Base-by-base conservation (phyloP, 2,888 invertebrate genomes). In the Rhogogaster chlorosoma region DNA sequence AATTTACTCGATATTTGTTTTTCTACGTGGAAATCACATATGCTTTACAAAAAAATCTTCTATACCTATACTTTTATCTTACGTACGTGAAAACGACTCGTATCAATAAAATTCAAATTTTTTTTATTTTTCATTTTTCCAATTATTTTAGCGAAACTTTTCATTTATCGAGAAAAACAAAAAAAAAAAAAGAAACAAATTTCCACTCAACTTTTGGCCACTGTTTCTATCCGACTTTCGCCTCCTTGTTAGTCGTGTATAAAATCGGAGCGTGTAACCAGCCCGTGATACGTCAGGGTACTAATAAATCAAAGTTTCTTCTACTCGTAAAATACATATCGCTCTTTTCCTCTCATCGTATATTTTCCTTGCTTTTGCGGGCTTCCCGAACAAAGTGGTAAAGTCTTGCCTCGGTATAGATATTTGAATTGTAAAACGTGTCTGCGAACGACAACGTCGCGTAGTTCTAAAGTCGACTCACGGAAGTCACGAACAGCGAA, bases 371-470 rank as follows among this genome's bases (percentile, higher is more conserved):
- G 10, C 10, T 12, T 26, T 61, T 61, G 26, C 61, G 61, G 61
- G 61, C 3, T 61, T 12, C 61, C 26, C 12, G 12, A 70, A 70
- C 36, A 70, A 70, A 70, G 70, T 36, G 70, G 75, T 22, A 36
- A 61, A 26, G 61, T 26, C 26, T 61, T 61, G 9, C 26, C 49
- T n/a, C n/a, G 45, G 77, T 36, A 77, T 57, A 5, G 29, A 45
- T 75, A 84, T 84, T 78, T 84, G 80, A 84, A 84, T 84, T 78
- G 84, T 42, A 84, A 84, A 84, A 73, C 84, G 32, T 61, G 80
- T 67, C 78, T 80, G 36, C 61, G 26, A 70, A 70, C 32, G 22
- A 70, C 70, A 36, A 32, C 26, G 26, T 12, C 67, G 26, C 57
- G 57, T 57, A 57, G 57, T 32, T 26, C 10, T 18, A 18, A 32